Base-by-base conservation (phyloP, 2,888 invertebrate genomes). In the Coecobrya sp. region DNA sequence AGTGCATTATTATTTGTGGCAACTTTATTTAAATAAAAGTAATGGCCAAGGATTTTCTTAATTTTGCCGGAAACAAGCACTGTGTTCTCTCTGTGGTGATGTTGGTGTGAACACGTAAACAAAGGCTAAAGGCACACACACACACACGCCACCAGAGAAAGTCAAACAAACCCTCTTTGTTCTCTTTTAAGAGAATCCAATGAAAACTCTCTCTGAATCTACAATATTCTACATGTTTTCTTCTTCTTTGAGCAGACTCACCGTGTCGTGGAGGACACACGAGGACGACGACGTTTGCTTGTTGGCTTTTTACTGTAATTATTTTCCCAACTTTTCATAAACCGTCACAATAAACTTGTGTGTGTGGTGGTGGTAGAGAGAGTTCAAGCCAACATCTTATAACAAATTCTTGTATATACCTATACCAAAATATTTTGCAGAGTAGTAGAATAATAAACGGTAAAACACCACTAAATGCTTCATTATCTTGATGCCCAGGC, bases 41-140 rank as follows among this genome's bases (percentile, higher is more conserved):
- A 62, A 62, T 62, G 62, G 16, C 62, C 62, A 25, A 27, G 25
- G 25, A 62, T 62, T 25, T 62, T 62, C 62, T 62, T 22, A 62
- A 62, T 62, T 62, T 62, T 25, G 62, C 2, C 27, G 25, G 62
- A 62, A 62, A 62, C 25, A 25, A 27, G 62, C 8, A 62, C 25
- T 62, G 55, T 62, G 0, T 25, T 62, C 11, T 19, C n/a, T n/a
- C n/a, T n/a, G n/a, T n/a, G n/a, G n/a, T n/a, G n/a, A n/a, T n/a
- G n/a, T n/a, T n/a, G n/a, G 22, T 62, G 62, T 27, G 19, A 62
- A 62, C 25, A 62, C 25, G 62, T 25, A 25, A 62, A 27, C 25
- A 62, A 62, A 62, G 13, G 62, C 62, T 13, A 62, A 22, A 62
- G 25, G 22, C 25, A 62, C n/a, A n/a, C n/a, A n/a, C n/a, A n/a